Conservation (phyloP, 2,797 vertebrate species). For the Orientallactaga sibirica region DNA sequence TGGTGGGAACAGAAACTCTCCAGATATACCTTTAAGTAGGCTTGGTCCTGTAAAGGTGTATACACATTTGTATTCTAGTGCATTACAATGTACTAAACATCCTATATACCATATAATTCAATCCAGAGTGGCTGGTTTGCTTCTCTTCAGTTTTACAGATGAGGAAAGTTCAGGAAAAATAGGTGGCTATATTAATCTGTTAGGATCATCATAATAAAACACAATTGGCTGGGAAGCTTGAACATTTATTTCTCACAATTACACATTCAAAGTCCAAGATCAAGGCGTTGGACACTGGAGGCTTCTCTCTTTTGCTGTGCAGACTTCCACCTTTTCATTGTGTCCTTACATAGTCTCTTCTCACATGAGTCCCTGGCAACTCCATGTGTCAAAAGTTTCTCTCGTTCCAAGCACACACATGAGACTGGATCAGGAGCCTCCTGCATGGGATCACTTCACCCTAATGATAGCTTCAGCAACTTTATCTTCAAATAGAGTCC, state of each 20-base stretch:
- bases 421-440: not conserved
- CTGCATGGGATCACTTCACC: not conserved
- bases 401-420: not conserved
- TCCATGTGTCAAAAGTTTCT: not conserved
- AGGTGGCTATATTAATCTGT: not conserved
- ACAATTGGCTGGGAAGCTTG: not conserved
- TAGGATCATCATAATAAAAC: not conserved
- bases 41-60: not conserved
- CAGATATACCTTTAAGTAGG: not conserved
- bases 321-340: not conserved
- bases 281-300: not conserved
- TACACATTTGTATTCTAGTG: fast-evolving
- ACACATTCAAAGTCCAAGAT: not conserved
- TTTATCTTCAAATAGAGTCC: not conserved
- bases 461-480: not conserved
- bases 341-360: not conserved
- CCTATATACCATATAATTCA: not conserved
- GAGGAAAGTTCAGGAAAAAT: not conserved
- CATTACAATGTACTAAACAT: too few species aligned
- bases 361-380: too few species aligned
- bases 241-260: not conserved
- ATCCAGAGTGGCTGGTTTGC: not conserved
- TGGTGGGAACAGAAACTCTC: not conserved
- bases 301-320: not conserved
- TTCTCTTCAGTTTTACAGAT: not conserved